Percentiles rank a stretch among this genome's conserved stretches.
Conservation (phyloP, 2,888 invertebrate genomes). For the Mantis religiosa region DNA sequence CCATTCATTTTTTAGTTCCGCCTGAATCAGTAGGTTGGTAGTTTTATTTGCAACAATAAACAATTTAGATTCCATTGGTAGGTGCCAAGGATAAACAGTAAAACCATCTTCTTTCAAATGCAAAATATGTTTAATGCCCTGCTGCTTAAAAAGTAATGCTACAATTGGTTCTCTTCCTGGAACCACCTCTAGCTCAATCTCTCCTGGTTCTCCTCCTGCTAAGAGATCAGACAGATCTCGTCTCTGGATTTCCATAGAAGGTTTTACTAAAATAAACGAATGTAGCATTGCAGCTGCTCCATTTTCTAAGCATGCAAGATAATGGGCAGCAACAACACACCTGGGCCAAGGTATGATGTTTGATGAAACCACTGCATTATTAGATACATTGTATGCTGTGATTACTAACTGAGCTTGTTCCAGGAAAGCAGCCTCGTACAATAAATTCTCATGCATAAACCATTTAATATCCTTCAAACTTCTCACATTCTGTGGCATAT, state of each 20-base stretch:
- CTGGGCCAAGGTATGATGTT: conserved; percentile 61
- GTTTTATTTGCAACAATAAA: conserved; percentile 34
- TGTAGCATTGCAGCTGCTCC: conserved; percentile 53
- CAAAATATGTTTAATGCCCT: conserved; percentile 14
- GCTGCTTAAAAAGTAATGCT: conserved; percentile 39
- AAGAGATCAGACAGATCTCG: not conserved
- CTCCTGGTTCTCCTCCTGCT: not conserved
- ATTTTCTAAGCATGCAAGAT: conserved; percentile 60
- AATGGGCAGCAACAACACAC: conserved; percentile 60
- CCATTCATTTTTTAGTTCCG: conserved; percentile 46
- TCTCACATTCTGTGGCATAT: not conserved
- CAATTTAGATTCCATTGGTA: not conserved
- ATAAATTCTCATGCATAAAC: conserved; percentile 55
- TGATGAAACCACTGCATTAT: conserved; percentile 54
- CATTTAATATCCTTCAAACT: conserved; percentile 39
- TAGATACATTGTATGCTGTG: conserved; percentile 57
- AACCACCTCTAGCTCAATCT: conserved; percentile 36
- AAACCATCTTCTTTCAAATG: not conserved
- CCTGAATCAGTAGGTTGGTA: conserved; percentile 44
- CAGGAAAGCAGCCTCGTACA: conserved; percentile 59
- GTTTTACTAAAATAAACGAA: conserved; percentile 44
- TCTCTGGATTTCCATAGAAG: not conserved
- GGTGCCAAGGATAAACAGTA: not conserved
- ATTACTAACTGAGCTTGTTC: conserved; percentile 62
- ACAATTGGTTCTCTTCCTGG: conserved; percentile 40